These are phyloP conservation scores for Heliconius eleuchia DNA, from an alignment of 1,140 invertebrate genomes.

Conservation along the genomic window DNA sequence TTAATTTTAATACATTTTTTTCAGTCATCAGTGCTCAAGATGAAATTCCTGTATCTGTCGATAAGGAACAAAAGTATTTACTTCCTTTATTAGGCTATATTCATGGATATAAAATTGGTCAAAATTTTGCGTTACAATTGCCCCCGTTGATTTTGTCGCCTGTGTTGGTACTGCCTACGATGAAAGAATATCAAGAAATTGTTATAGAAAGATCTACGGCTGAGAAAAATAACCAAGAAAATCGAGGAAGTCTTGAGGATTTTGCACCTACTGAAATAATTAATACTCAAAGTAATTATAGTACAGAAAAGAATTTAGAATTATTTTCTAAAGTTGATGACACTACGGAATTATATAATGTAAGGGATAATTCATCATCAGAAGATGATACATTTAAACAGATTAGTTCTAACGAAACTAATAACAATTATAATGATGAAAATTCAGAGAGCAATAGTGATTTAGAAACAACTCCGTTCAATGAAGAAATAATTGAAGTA, in stretches of 20 bases:
- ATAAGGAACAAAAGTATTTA: constrained; percentile 34
- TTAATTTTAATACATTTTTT: constrained; percentile 30
- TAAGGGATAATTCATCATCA: background rate
- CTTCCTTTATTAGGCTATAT: constrained; percentile 49
- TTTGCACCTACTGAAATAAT: constrained; percentile 33
- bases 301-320: background rate
- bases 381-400: constrained; percentile 28
- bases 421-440: constrained; percentile 17
- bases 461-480: background rate
- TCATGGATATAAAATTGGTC: constrained; percentile 50
- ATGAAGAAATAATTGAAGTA: background rate
- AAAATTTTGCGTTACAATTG: constrained; percentile 46
- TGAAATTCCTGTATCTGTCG: background rate
- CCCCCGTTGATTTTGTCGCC: constrained; percentile 51
- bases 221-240: constrained; percentile 42
- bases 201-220: constrained; percentile 40
- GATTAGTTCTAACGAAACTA: constrained; percentile 16
- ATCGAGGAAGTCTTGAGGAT: constrained; percentile 39
- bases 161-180: constrained; percentile 53
- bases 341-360: background rate
- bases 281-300: background rate
- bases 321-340: background rate
- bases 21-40: constrained; percentile 36
- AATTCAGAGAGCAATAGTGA: background rate
- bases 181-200: constrained; percentile 50